Evolutionary conservation across 2,888 invertebrate species (phyloP), one percentile per base, ranked within the genome.

Genomic region (Latrodectus hesperus): DNA sequence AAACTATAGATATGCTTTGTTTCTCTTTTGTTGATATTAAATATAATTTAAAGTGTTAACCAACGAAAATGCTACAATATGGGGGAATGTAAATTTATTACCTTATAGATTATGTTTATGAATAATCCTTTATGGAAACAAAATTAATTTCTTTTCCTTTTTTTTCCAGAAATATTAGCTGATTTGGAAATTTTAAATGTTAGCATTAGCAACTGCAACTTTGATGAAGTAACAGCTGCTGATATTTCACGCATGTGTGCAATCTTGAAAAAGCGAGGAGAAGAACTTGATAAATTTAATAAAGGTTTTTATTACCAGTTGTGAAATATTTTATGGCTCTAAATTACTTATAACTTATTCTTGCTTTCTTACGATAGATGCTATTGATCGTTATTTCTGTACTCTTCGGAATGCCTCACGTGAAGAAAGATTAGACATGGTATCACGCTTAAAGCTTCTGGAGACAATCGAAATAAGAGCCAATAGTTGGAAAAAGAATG

Each of bases 381-480:
- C 96, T 91, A 93, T 97, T 90, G 97, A 97, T 93, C 92, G 93
- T 91, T 95, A 95, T 91, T 97, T 97, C 93, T 95, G 96, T 91
- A 95, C 96, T 91, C 96, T 97, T 93, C 95, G 97, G 91, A 96
- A 97, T 93, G 96, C 96, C 91, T 96, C 96, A 91, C 96, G 96
- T 92, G 96, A 97, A 93, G 96, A 96, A 92, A 95, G 95, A 92
- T 94, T 98, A 91, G 97, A 97, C 92, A 95, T 96, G 92, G 95
- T 96, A 93, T 96, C 96, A 91, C 95, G 97, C 93, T 94, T 97
- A 92, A 96, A 96, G 93, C 94, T 98, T 91, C 95, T 98, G 92
- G 97, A 98, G 93, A 94, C 98, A 90, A 97, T 98, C 91, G 98
- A 98, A 93, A 93, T 98, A 92, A 94, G 98, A 92, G 98, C 98